A percentile compares a stretch with the other conserved stretches of the same genome.
Evolutionary conservation across 1,140 invertebrate genomes (phyloP).

Genomic region (Plodia interpunctella): DNA sequence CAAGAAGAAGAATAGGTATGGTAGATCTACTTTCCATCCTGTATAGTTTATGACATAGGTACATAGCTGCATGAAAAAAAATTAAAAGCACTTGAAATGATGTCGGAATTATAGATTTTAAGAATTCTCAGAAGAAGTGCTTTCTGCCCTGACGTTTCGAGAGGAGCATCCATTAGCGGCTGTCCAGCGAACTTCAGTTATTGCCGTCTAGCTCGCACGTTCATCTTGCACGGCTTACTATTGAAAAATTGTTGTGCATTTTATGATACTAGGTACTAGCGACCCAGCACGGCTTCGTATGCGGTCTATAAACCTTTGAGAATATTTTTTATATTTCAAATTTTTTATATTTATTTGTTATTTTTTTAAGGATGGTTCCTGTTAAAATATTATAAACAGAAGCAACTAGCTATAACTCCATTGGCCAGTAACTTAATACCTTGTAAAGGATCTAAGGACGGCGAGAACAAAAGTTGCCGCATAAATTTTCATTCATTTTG

Average conservation of each 20-base stretch:
- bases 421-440: neutral
- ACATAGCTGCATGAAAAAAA: too few relatives aligned
- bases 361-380: too few relatives aligned
- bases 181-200: neutral
- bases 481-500: conserved; percentile 6
- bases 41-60: too few relatives aligned
- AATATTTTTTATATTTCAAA: too few relatives aligned
- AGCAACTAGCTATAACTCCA: neutral
- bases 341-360: too few relatives aligned
- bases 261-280: too few relatives aligned
- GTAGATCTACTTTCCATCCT: too few relatives aligned
- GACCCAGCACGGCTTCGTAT: too few relatives aligned
- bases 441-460: conserved; percentile 2
- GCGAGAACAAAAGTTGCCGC: conserved; percentile 2
- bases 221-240: neutral
- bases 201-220: neutral
- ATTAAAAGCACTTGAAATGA: too few relatives aligned
- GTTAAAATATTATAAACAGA: neutral
- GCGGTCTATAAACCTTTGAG: too few relatives aligned
- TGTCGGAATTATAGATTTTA: neutral
- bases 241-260: too few relatives aligned
- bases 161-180: neutral
- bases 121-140: neutral
- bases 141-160: neutral
- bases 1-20: too few relatives aligned